Conservation (phyloP, 2,797 vertebrate species). For the Karalla daura region DNA sequence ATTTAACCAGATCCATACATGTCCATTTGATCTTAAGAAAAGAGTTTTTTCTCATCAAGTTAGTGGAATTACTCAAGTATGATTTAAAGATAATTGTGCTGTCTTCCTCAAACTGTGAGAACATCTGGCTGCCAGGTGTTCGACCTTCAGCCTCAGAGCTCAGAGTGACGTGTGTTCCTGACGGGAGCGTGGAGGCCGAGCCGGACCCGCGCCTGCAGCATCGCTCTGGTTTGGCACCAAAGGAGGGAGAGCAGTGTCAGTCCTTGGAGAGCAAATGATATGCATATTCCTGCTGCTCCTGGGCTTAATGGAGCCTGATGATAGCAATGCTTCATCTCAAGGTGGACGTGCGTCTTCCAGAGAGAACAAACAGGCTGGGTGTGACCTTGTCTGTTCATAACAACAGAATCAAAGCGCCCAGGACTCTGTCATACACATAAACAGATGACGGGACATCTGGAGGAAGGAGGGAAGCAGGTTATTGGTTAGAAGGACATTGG, state of each 20-base stretch:
- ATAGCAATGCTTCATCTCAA: conserved; percentile 58
- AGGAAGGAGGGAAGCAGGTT: conserved; percentile 2
- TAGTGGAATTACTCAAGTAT: no score
- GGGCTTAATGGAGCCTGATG: conserved; percentile 60
- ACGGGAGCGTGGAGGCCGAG: conserved; percentile 13
- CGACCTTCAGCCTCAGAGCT: rapidly evolving
- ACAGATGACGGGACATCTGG: conserved; percentile 16
- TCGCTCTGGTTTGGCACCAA: conserved; percentile 30
- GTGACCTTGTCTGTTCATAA: conserved; percentile 48
- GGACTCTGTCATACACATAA: conserved; percentile 30
- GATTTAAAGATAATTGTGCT: no score
- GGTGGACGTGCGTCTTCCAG: conserved; percentile 43
- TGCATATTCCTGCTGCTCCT: conserved; percentile 28
- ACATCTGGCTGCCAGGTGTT: no score
- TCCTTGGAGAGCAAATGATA: conserved; percentile 48
- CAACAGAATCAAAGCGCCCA: conserved; percentile 9
- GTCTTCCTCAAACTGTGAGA: no score
- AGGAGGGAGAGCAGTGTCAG: conserved; percentile 1
- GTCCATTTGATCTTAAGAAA: no score
- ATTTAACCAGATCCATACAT: no score
- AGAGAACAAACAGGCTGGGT: conserved; percentile 26
- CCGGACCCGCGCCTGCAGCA: no score
- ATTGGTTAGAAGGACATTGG: not conserved
- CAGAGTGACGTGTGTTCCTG: not conserved
- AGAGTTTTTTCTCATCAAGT: no score